phyloP scores from a whole-genome alignment of 2,113 vertebrate genomes.

The Centropristis striata region DNA sequence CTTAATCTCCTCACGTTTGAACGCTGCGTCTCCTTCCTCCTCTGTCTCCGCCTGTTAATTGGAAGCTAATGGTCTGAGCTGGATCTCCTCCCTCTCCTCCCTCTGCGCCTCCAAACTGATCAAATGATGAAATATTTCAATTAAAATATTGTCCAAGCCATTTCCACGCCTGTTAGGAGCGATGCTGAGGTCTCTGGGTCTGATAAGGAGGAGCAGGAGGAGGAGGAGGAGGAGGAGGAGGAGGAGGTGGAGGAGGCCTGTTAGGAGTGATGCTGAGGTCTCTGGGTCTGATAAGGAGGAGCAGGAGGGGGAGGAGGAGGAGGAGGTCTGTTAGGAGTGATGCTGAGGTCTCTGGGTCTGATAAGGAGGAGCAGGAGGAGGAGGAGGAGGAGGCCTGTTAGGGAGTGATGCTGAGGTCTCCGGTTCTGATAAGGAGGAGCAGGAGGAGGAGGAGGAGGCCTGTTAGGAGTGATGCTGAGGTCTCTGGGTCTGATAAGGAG shows the following conservation, averaged over 20 bases:
- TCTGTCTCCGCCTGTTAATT: slow-evolving; percentile 64
- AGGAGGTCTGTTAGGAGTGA: slow-evolving; percentile 44
- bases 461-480: too few relatives aligned
- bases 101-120: slow-evolving; percentile 51
- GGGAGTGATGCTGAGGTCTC: too few relatives aligned
- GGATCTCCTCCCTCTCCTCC: slow-evolving; percentile 39
- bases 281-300: slow-evolving; percentile 14
- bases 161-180: slow-evolving; percentile 60
- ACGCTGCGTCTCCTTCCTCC: slow-evolving; percentile 14
- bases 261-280: slow-evolving; percentile 29
- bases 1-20: slow-evolving; percentile 41
- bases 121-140: slow-evolving; percentile 71
- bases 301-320: not conserved
- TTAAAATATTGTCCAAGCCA: slow-evolving; percentile 61
- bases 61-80: slow-evolving; percentile 55
- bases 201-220: not conserved
- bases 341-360: slow-evolving; percentile 16
- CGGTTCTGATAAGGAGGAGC: too few relatives aligned
- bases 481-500: too few relatives aligned
- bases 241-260: too few relatives aligned
- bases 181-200: slow-evolving; percentile 17
- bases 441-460: too few relatives aligned
- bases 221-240: not conserved
- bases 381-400: too few relatives aligned
- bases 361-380: not conserved